These are phyloP conservation scores for Bimastos eiseni DNA, from an alignment of 2,888 invertebrate species.

Conservation along the genomic window DNA sequence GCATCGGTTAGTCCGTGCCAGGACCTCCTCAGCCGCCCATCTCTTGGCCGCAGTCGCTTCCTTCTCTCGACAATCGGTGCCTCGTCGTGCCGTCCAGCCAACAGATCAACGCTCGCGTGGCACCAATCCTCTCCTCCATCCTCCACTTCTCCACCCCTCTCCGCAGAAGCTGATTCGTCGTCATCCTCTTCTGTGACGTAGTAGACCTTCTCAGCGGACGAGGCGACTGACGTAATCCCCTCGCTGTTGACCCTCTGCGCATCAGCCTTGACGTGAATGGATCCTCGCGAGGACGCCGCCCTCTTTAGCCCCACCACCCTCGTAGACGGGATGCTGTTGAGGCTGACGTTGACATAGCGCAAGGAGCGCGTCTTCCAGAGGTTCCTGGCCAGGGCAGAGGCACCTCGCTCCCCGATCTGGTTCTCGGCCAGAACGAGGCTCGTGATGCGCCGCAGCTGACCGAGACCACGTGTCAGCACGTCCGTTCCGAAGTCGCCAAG, in stretches of 20 bases:
- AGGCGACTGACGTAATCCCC: not conserved
- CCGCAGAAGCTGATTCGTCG: not conserved
- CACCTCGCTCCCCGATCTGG: conserved; percentile 28
- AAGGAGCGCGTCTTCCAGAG: conserved; percentile 40
- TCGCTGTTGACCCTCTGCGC: not conserved
- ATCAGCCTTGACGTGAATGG: not conserved
- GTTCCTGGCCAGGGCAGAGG: conserved; percentile 23
- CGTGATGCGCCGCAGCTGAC: conserved; percentile 30
- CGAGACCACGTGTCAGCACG: conserved; percentile 34
- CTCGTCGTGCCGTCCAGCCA: conserved; percentile 32
- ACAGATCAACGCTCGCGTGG: conserved; percentile 30
- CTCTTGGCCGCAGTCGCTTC: conserved; percentile 3
- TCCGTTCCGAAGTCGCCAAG: conserved; percentile 40
- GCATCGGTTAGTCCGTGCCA: conserved; percentile 32
- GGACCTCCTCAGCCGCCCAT: conserved; percentile 27
- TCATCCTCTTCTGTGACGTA: not conserved
- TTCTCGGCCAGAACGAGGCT: conserved; percentile 35
- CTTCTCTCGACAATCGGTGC: not conserved
- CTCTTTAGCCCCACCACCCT: conserved; percentile 37
- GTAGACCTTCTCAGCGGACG: conserved; percentile 15
- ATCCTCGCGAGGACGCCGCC: conserved; percentile 19
- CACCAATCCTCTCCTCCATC: not conserved
- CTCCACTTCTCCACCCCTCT: not conserved
- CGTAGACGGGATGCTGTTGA: conserved; percentile 37
- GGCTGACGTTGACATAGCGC: conserved; percentile 39